Percentiles rank a stretch among this genome's conserved stretches.
These are phyloP conservation scores for Agrilus planipennis DNA, from an alignment of 1,140 invertebrate genomes.

Conservation along the genomic window DNA sequence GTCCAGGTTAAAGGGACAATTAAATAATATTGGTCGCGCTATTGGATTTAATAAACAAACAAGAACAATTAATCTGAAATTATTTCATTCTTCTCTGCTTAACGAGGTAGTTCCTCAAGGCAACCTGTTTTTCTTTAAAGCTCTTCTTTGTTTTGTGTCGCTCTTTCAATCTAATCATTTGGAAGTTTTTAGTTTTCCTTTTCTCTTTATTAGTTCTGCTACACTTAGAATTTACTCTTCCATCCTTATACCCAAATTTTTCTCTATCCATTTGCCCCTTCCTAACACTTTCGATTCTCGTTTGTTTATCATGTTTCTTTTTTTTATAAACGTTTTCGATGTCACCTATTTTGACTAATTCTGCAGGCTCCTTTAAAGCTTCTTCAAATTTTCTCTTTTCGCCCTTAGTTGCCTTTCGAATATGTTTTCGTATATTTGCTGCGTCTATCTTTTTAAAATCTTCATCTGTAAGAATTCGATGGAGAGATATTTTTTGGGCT, in stretches of 20 bases:
- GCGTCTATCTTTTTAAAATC: slow-evolving; percentile 87
- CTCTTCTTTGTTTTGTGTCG: slow-evolving; percentile 78
- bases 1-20: too few species aligned
- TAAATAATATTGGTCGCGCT: too few species aligned
- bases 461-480: slow-evolving; percentile 83
- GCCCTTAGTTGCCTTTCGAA: slow-evolving; percentile 52
- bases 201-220: slow-evolving; percentile 93
- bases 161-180: slow-evolving; percentile 91
- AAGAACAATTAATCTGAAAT: too few species aligned
- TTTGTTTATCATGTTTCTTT: slow-evolving; percentile 77
- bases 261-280: slow-evolving; percentile 77
- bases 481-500: slow-evolving; percentile 61
- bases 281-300: slow-evolving; percentile 69
- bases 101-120: slow-evolving; percentile 77
- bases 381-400: slow-evolving; percentile 49
- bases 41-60: too few species aligned
- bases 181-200: slow-evolving; percentile 81
- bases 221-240: slow-evolving; percentile 72
- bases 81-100: slow-evolving; percentile 75
- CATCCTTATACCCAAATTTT: slow-evolving; percentile 80
- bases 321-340: slow-evolving; percentile 96
- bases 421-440: slow-evolving; percentile 69
- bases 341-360: slow-evolving; percentile 72
- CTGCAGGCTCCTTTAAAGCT: slow-evolving; percentile 41
- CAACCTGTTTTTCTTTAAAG: slow-evolving; percentile 86